Conservation (phyloP, 1,140 invertebrate species). For the Druon quercuslanigerum region DNA sequence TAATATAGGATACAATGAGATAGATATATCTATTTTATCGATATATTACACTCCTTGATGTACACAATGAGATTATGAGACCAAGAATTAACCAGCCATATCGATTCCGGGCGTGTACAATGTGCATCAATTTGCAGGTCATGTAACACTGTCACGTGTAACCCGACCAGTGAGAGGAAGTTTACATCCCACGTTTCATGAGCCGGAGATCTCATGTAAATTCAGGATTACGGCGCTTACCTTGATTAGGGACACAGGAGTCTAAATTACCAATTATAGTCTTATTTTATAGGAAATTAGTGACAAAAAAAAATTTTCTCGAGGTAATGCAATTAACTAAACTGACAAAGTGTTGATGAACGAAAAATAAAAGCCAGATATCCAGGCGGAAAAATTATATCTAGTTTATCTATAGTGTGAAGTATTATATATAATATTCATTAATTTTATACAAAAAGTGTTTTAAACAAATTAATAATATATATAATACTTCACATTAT, state of each 20-base stretch:
- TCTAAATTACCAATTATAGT: neutral
- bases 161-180: no score
- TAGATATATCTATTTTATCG: neutral
- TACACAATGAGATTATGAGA: neutral
- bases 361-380: neutral
- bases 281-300: neutral
- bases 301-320: neutral
- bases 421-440: no score
- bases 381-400: no score
- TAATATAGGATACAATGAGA: neutral
- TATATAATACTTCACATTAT: no score
- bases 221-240: neutral
- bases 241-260: slow-evolving; percentile 11
- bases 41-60: neutral
- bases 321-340: neutral
- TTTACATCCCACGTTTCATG: no score
- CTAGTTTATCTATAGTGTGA: no score
- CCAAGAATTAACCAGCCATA: slow-evolving; percentile 1
- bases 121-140: neutral
- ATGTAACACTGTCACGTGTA: neutral
- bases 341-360: neutral
- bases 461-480: no score
- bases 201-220: slow-evolving; percentile 3
- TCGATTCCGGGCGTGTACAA: neutral
- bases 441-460: no score